These are phyloP conservation scores for Parapristionchus giblindavisi DNA, from an alignment of 2,888 invertebrate species.

Conservation along the genomic window DNA sequence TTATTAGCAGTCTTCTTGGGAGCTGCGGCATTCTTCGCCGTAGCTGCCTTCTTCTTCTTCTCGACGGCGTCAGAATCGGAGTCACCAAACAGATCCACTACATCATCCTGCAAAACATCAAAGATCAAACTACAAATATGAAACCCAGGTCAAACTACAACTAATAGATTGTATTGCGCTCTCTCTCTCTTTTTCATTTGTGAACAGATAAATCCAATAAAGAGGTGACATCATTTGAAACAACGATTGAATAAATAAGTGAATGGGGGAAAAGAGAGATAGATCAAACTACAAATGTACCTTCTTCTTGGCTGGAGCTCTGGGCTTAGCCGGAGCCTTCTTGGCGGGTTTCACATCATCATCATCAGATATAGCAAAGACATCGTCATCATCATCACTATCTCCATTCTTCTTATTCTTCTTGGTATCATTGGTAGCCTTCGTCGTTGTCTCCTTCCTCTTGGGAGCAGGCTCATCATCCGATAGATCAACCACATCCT, in stretches of 20 bases:
- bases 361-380: constrained; percentile 5
- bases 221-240: background rate
- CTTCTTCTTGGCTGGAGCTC: constrained; percentile 12
- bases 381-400: constrained; percentile 22
- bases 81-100: constrained; percentile 31
- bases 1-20: constrained; percentile 4
- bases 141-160: no score
- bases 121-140: no score
- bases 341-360: constrained; percentile 30
- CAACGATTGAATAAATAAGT: no score
- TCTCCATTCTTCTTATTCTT: constrained; percentile 44
- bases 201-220: background rate
- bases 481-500: no score
- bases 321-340: constrained; percentile 37
- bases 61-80: constrained; percentile 26
- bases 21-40: constrained; percentile 38
- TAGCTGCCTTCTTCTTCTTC: constrained; percentile 37
- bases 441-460: no score
- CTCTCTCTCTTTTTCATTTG: background rate
- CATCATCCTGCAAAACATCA: background rate
- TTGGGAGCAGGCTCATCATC: no score
- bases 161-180: no score
- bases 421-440: no score
- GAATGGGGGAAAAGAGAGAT: no score
- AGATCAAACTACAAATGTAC: no score